phyloP scores from a whole-genome alignment of 2,797 vertebrate species.

The Enteromius treurensis region DNA sequence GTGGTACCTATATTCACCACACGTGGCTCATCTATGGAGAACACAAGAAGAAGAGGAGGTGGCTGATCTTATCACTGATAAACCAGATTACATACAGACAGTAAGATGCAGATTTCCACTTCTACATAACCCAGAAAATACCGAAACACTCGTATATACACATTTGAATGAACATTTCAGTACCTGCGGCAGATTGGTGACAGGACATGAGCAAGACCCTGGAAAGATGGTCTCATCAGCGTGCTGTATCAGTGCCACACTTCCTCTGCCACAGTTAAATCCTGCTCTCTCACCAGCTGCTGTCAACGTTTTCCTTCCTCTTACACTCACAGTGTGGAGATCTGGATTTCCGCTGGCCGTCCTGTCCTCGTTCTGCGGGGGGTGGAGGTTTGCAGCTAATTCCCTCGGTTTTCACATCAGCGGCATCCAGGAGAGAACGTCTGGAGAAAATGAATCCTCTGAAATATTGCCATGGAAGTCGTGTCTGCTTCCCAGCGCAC shows the following conservation, averaged over 20 bases:
- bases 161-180: slow-evolving; percentile 1
- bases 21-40: slow-evolving; percentile 40
- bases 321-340: background rate
- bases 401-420: background rate
- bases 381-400: slow-evolving; percentile 19
- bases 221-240: background rate
- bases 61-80: slow-evolving; percentile 54
- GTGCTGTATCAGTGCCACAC: background rate
- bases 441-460: background rate
- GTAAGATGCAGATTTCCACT: slow-evolving; percentile 22
- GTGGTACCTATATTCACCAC: slow-evolving; percentile 63
- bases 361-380: slow-evolving; percentile 10
- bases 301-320: slow-evolving; percentile 1
- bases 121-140: slow-evolving; percentile 36
- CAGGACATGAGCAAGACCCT: background rate
- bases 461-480: background rate
- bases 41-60: slow-evolving; percentile 27
- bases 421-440: background rate
- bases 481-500: background rate
- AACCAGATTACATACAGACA: slow-evolving; percentile 65
- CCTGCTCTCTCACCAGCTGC: background rate
- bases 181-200: background rate
- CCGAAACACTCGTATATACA: background rate
- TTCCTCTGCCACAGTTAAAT: background rate
- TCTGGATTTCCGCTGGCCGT: background rate